A percentile compares a stretch with the other conserved stretches of the same genome.
Evolutionary conservation across 2,113 vertebrate genomes (phyloP).

Genomic region (Oenanthe melanoleuca): DNA sequence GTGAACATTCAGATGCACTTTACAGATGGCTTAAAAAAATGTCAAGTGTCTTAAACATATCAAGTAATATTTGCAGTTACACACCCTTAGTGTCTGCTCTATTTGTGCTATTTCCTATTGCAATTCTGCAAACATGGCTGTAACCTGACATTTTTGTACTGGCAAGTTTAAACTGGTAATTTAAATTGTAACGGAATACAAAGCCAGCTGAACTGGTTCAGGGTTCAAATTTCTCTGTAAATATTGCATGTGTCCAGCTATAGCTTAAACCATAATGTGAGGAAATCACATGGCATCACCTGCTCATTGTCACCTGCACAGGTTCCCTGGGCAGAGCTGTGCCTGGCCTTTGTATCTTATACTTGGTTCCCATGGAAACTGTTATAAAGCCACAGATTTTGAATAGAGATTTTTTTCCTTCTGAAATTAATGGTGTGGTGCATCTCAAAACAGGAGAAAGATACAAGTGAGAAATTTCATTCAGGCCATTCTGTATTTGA

Average conservation of each 20-base stretch:
- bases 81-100: neutral
- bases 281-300: neutral
- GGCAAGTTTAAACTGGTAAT: neutral
- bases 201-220: neutral
- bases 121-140: neutral
- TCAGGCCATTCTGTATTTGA: neutral
- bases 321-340: neutral
- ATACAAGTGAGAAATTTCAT: neutral
- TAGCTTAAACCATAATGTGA: fast-evolving
- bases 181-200: neutral
- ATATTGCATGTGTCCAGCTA: neutral
- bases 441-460: neutral
- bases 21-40: constrained; percentile 31
- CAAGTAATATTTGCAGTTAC: neutral
- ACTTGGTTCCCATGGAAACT: neutral
- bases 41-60: neutral
- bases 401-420: neutral
- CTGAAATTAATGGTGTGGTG: neutral
- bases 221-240: neutral
- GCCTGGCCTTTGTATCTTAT: neutral
- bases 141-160: neutral
- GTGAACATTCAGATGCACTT: constrained; percentile 32
- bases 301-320: neutral
- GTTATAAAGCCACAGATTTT: neutral
- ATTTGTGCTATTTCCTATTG: neutral